phyloP scores from a whole-genome alignment of 2,797 vertebrate species.

The Synanceia verrucosa region DNA sequence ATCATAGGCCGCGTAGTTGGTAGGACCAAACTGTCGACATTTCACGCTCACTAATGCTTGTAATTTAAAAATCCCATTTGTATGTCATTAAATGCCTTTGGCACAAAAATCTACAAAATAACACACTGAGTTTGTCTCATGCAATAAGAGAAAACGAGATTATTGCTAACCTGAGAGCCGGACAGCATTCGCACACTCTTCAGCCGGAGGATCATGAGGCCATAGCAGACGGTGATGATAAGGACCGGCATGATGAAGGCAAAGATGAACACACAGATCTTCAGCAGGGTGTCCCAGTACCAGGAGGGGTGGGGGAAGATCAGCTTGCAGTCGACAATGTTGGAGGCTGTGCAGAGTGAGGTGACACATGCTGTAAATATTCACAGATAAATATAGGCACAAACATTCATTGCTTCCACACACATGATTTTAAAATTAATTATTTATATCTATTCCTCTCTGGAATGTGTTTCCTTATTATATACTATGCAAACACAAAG shows the following conservation, averaged over 20 bases:
- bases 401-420: not conserved
- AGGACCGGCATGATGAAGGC: constrained; percentile 99
- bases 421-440: not conserved
- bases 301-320: constrained; percentile 93
- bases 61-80: not conserved
- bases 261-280: constrained; percentile 99
- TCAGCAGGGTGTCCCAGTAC: constrained; percentile 99
- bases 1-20: not conserved
- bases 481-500: not conserved
- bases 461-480: not conserved
- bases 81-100: not conserved
- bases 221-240: constrained; percentile 97
- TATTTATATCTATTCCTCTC: not conserved
- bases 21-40: not conserved
- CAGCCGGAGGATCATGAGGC: constrained; percentile 97
- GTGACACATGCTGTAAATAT: not conserved
- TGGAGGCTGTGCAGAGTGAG: constrained; percentile 58
- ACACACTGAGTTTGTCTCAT: not conserved
- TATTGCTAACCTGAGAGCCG: constrained; percentile 86
- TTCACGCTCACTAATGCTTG: not conserved
- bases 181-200: constrained; percentile 98
- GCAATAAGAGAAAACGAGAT: not conserved
- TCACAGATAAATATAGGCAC: not conserved
- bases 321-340: constrained; percentile 90
- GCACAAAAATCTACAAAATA: not conserved